A percentile compares a stretch with the other conserved stretches of the same genome.
These are phyloP conservation scores for Oeneis ivallda DNA, from an alignment of 2,888 invertebrate genomes.

Conservation along the genomic window DNA sequence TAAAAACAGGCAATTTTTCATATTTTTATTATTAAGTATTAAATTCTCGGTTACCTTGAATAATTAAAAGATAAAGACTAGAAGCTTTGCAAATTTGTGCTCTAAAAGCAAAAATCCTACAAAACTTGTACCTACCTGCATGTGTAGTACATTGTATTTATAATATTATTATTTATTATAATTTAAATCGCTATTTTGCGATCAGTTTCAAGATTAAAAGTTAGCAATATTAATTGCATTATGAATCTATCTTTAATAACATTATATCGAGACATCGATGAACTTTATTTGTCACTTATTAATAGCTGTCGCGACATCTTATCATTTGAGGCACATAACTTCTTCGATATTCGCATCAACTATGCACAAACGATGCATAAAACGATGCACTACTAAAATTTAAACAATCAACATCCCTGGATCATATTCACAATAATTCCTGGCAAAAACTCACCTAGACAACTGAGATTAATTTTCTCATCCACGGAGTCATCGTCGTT, in stretches of 20 bases:
- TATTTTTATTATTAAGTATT: too few species aligned
- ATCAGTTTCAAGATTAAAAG: constrained; percentile 13
- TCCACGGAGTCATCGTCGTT: constrained; percentile 73
- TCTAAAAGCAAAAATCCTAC: too few species aligned
- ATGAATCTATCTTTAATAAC: constrained; percentile 9
- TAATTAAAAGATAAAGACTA: too few species aligned
- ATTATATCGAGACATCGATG: constrained; percentile 24
- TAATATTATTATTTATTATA: neutral
- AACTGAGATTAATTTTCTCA: constrained; percentile 76
- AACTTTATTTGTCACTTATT: constrained; percentile 35
- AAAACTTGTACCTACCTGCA: too few species aligned
- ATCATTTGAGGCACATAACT: constrained; percentile 38
- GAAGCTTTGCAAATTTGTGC: too few species aligned
- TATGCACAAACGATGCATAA: constrained; percentile 30
- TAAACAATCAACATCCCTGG: constrained; percentile 30
- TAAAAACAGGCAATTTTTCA: neutral
- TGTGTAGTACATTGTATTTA: too few species aligned
- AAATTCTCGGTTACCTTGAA: too few species aligned
- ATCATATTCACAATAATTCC: constrained; percentile 32
- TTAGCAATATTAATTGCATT: neutral
- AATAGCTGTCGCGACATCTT: constrained; percentile 30
- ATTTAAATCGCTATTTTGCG: neutral
- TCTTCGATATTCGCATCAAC: constrained; percentile 43
- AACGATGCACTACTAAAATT: constrained; percentile 21
- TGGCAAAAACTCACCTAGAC: constrained; percentile 64